Conservation (phyloP, 2,113 vertebrate species). For the Lophura nycthemera region DNA sequence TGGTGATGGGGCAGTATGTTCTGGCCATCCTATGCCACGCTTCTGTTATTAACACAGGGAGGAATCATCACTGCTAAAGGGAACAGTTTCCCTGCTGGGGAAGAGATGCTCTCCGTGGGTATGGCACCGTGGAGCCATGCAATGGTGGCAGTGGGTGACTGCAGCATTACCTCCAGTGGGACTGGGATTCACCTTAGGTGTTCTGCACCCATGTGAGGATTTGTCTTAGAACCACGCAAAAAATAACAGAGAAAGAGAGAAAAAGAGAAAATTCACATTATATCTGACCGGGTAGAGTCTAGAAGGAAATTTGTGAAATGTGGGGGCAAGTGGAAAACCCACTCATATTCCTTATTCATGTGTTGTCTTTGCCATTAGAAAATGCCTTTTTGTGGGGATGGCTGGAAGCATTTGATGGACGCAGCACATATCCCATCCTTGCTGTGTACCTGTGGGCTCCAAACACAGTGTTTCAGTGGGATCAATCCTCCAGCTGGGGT, state of each 20-base stretch:
- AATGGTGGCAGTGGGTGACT: rapidly evolving
- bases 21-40: too few relatives aligned
- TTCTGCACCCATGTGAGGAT: rapidly evolving
- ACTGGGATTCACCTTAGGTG: too few relatives aligned
- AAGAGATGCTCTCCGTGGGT: background rate
- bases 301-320: background rate
- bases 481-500: background rate
- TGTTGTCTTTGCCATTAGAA: background rate
- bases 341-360: too few relatives aligned
- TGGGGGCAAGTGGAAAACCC: background rate
- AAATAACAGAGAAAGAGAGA: background rate
- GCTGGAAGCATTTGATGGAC: background rate
- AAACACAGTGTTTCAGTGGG: background rate
- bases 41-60: background rate
- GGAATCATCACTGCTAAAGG: background rate
- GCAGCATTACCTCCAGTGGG: background rate
- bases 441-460: background rate
- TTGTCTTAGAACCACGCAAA: background rate
- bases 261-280: background rate
- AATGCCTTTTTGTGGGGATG: background rate
- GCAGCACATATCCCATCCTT: background rate
- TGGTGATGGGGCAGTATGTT: rapidly evolving
- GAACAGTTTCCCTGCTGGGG: background rate
- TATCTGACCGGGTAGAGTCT: too few relatives aligned
- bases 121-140: background rate